Conservation (phyloP, 1,140 invertebrate genomes). For the Globodera rostochiensis region DNA sequence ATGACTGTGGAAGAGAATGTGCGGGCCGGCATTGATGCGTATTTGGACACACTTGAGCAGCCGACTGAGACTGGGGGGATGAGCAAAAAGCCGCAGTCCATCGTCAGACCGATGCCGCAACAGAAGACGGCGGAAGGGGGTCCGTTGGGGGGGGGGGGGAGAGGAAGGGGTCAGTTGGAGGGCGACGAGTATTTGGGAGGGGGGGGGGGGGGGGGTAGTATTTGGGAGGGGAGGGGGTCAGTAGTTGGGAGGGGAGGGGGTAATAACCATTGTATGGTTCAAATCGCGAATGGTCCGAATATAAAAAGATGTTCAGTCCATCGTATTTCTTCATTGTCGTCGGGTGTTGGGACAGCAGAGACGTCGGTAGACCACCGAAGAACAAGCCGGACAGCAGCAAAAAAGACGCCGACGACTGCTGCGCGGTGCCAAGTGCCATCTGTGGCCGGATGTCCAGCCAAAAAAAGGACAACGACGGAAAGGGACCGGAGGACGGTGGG, state of each 20-base stretch:
- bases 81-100: conserved; percentile 53
- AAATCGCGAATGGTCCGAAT: no score
- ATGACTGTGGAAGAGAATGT: conserved; percentile 48
- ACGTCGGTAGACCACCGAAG: not conserved
- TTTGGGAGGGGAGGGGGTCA: not conserved
- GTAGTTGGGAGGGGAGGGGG: no score
- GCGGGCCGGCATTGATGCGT: conserved; percentile 2
- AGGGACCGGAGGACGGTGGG: not conserved
- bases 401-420: not conserved
- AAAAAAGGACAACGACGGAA: not conserved
- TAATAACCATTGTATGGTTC: no score
- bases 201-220: not conserved
- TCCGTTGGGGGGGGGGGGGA: not conserved
- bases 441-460: not conserved
- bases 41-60: conserved; percentile 7
- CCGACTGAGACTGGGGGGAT: not conserved
- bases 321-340: not conserved
- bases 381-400: conserved; percentile 20
- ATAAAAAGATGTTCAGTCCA: not conserved
- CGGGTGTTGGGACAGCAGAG: not conserved
- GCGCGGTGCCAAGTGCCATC: not conserved
- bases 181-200: not conserved
- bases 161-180: not conserved
- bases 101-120: conserved; percentile 62
- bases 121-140: not conserved